phyloP scores from a whole-genome alignment of 2,888 invertebrate species.

The Agonopterix heracliana region DNA sequence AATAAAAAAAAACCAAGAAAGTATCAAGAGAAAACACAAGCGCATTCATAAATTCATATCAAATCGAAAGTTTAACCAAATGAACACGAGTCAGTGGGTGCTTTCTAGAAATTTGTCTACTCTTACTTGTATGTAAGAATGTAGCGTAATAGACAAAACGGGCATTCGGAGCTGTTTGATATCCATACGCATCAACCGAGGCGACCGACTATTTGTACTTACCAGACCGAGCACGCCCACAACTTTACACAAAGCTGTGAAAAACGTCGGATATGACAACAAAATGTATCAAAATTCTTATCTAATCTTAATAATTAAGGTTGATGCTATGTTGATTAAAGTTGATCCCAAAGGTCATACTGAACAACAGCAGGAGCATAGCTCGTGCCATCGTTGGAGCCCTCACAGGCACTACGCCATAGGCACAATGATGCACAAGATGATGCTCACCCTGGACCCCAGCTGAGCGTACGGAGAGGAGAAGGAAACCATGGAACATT shows the following conservation, averaged over 20 bases:
- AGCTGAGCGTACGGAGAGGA: too few species aligned
- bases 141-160: conserved; percentile 23
- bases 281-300: too few species aligned
- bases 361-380: too few species aligned
- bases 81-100: conserved; percentile 49
- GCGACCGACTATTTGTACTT: conserved; percentile 46
- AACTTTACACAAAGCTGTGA: neutral
- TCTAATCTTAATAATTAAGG: too few species aligned
- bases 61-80: conserved; percentile 69
- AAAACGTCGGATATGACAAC: neutral
- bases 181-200: conserved; percentile 33
- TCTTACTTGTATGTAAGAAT: conserved; percentile 28
- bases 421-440: too few species aligned
- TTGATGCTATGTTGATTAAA: too few species aligned
- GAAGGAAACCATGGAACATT: too few species aligned
- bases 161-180: conserved; percentile 22
- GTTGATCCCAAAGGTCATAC: too few species aligned
- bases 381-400: too few species aligned
- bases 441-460: too few species aligned
- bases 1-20: conserved; percentile 17
- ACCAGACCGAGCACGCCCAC: conserved; percentile 55
- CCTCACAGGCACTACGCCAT: too few species aligned
- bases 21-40: conserved; percentile 45
- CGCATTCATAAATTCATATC: conserved; percentile 55
- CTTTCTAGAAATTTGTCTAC: conserved; percentile 63